phyloP scores from a whole-genome alignment of 2,113 vertebrate genomes.

The Mungos mungo region DNA sequence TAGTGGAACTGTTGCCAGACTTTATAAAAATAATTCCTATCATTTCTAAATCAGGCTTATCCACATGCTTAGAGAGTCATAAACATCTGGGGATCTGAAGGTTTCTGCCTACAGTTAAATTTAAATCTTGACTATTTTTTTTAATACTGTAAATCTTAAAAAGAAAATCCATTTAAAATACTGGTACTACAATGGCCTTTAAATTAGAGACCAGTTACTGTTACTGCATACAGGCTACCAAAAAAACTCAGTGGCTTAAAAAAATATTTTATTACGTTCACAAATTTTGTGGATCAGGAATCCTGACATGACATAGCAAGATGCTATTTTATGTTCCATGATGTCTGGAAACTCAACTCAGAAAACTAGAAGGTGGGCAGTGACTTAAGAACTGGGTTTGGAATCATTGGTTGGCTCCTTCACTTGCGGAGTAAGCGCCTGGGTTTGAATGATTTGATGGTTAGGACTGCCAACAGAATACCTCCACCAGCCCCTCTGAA shows the following conservation, averaged over 20 bases:
- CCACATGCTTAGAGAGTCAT: not conserved
- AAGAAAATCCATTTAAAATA: not conserved
- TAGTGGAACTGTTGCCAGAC: not conserved
- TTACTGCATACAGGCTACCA: not conserved
- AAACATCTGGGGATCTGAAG: not conserved
- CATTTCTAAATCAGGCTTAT: not conserved
- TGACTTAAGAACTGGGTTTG: not conserved
- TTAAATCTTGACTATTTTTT: not conserved
- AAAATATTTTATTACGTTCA: not conserved
- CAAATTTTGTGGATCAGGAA: not conserved
- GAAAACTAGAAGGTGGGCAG: not conserved
- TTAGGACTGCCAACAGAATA: rapidly evolving
- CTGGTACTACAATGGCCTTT: not conserved
- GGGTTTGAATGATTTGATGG: not conserved
- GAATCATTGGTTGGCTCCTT: not conserved
- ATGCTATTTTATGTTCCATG: not conserved
- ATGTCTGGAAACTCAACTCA: not conserved
- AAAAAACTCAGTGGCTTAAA: not conserved
- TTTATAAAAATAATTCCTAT: conserved; percentile 13
- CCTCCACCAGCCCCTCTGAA: rapidly evolving
- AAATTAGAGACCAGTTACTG: not conserved
- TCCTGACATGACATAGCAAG: not conserved
- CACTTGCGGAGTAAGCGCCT: not conserved
- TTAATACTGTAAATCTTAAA: not conserved
- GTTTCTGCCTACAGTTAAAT: conserved; percentile 34